Evolutionary conservation across 2,113 vertebrate species (phyloP).

Genomic region (Tretioscincus oriximinensis): DNA sequence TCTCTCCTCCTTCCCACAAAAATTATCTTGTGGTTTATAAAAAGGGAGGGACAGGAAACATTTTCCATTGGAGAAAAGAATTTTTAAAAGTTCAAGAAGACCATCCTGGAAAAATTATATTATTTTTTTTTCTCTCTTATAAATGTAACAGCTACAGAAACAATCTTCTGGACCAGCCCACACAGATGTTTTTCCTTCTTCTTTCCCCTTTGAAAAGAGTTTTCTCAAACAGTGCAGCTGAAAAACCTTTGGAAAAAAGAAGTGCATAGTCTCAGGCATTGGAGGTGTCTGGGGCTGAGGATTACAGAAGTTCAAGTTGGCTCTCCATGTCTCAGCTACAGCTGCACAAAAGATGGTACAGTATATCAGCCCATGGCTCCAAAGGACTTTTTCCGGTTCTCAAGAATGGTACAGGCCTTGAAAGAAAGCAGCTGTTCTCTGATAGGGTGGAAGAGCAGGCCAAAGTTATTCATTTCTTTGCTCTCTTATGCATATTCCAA

Average conservation of each 20-base stretch:
- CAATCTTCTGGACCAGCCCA: slow-evolving; percentile 61
- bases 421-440: slow-evolving; percentile 72
- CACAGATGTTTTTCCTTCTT: slow-evolving; percentile 61
- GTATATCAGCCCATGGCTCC: slow-evolving; percentile 67
- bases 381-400: slow-evolving; percentile 72
- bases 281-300: slow-evolving; percentile 75
- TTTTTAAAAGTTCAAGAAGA: slow-evolving; percentile 51
- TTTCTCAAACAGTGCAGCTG: slow-evolving; percentile 73
- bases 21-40: slow-evolving; percentile 59
- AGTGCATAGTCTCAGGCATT: slow-evolving; percentile 63
- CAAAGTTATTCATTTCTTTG: slow-evolving; percentile 1
- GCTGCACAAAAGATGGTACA: slow-evolving; percentile 79
- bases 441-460: slow-evolving; percentile 45
- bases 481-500: background rate
- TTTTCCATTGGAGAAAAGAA: slow-evolving; percentile 62
- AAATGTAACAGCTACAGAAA: slow-evolving; percentile 71
- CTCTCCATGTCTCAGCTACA: slow-evolving; percentile 73
- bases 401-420: slow-evolving; percentile 63
- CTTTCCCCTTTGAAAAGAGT: slow-evolving; percentile 56
- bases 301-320: slow-evolving; percentile 76
- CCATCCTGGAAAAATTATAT: slow-evolving; percentile 57
- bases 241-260: slow-evolving; percentile 71
- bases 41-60: slow-evolving; percentile 66
- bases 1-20: slow-evolving; percentile 40
- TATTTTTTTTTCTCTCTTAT: slow-evolving; percentile 46